Base-by-base conservation (phyloP, 2,113 vertebrate species). In the Gopherus evgoodei region DNA sequence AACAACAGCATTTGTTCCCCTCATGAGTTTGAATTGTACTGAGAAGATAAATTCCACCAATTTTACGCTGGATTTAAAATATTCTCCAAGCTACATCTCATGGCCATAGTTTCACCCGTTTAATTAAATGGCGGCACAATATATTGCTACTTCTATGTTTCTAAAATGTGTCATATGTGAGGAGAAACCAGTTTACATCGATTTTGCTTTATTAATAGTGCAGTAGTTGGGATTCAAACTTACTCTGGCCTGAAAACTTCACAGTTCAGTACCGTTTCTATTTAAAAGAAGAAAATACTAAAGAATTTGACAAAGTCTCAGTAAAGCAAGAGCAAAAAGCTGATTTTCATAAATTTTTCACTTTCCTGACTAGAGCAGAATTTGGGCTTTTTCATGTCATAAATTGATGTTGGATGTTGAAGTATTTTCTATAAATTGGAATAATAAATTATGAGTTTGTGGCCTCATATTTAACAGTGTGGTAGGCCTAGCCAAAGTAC, bases 401-500 rank as follows among this genome's bases (percentile, higher is more conserved):
- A 72, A 27, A 86, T 86, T 94, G 44, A 57, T 88, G 29, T 31
- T 78, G 19, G n/a, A 81, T 95, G 84, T 83, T 96, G 69, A 96
- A 95, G 59, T 84, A 92, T 96, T 94, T 95, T 22, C 84, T 87
- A 91, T 96, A 94, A 91, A 11, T 1, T 11, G 17, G 79, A 59
- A 85, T 93, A 86, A 93, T 97, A 97, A 95, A 93, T 96, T 93
- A 95, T 93, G 91, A 97, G 93, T 97, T 88, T 56, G 88, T 96
- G 92, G 86, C 93, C 93, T 97, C 62, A 52, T 97, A 52, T 97
- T 98, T 96, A 95, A 92, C 3, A 54, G 44, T 54, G 16, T 84
- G 38, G 65, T 94, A 81, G 87, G 29, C 62, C 38, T 69, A 79
- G 47, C 87, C 95, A 72, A 95, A 83, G 62, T 24, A 79, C 10